These are phyloP conservation scores for Phaethornis superciliosus DNA, from an alignment of 2,113 vertebrate species.

Conservation along the genomic window DNA sequence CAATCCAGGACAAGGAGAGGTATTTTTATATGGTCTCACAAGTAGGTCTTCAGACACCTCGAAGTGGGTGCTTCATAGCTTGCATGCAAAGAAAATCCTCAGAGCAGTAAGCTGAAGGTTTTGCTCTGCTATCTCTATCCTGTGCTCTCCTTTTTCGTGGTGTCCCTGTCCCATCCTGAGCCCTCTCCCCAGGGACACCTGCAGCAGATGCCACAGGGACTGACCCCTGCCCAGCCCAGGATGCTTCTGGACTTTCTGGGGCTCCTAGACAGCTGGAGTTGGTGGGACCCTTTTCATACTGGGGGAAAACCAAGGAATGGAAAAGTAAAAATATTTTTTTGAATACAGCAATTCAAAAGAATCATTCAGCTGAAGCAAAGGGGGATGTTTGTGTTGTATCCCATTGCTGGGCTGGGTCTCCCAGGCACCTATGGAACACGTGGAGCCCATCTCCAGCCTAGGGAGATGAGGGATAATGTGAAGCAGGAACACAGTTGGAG, in stretches of 20 bases:
- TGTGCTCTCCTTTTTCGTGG: neutral
- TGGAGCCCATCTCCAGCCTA: neutral
- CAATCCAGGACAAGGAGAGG: neutral
- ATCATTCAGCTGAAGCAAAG: neutral
- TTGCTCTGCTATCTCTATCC: neutral
- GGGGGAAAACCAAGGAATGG: fast-evolving
- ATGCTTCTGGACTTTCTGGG: neutral
- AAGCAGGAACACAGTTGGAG: neutral
- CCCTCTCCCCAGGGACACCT: neutral
- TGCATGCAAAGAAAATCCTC: neutral
- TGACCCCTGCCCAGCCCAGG: neutral
- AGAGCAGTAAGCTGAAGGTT: neutral
- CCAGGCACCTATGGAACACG: fast-evolving
- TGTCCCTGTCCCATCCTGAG: neutral
- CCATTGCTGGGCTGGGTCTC: neutral
- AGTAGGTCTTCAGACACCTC: slow-evolving; percentile 28
- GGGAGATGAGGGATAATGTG: neutral
- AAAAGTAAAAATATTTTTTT: neutral
- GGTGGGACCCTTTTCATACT: neutral
- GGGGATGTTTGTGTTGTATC: neutral
- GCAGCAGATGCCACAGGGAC: neutral
- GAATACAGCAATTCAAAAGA: neutral
- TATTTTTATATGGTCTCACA: slow-evolving; percentile 51
- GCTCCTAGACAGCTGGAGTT: neutral
- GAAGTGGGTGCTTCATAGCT: neutral